A percentile compares a stretch with the other conserved stretches of the same genome.
phyloP scores from a whole-genome alignment of 2,797 vertebrate genomes.

The Typhlichthys eigenmanni region DNA sequence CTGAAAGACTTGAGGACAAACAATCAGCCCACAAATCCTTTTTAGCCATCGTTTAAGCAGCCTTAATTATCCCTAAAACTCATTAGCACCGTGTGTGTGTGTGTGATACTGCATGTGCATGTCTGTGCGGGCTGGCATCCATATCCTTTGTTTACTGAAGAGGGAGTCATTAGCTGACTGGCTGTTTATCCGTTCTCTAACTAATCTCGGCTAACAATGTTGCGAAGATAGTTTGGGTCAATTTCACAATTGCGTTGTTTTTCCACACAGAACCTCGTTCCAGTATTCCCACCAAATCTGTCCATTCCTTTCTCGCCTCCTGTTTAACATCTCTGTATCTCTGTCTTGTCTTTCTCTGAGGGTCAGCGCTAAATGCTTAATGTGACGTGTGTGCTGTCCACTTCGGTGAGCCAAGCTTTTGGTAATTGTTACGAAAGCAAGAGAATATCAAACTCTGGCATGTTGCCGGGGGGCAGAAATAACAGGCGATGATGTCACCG shows the following conservation, averaged over 20 bases:
- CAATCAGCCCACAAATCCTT: constrained; percentile 68
- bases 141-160: constrained; percentile 55
- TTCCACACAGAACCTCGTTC: constrained; percentile 1
- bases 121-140: constrained; percentile 27
- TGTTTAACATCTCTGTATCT: constrained; percentile 2
- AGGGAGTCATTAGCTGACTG: constrained; percentile 63
- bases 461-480: not conserved
- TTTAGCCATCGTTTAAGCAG: constrained; percentile 56
- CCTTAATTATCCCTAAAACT: constrained; percentile 64
- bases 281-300: constrained; percentile 5
- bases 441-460: not conserved
- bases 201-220: constrained; percentile 54
- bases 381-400: constrained; percentile 48
- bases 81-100: constrained; percentile 48
- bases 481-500: not conserved
- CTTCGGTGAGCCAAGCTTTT: constrained; percentile 49
- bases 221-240: constrained; percentile 48
- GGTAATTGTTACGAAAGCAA: constrained; percentile 53
- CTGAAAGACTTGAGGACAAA: constrained; percentile 67
- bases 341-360: constrained; percentile 20
- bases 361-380: constrained; percentile 54
- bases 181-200: constrained; percentile 56
- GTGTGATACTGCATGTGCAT: constrained; percentile 9
- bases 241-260: constrained; percentile 60
- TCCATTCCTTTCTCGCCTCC: constrained; percentile 1